Evolutionary conservation across 2,113 vertebrate genomes (phyloP), one percentile per base, ranked within the genome.

Genomic region (Puntigrus tetrazona): DNA sequence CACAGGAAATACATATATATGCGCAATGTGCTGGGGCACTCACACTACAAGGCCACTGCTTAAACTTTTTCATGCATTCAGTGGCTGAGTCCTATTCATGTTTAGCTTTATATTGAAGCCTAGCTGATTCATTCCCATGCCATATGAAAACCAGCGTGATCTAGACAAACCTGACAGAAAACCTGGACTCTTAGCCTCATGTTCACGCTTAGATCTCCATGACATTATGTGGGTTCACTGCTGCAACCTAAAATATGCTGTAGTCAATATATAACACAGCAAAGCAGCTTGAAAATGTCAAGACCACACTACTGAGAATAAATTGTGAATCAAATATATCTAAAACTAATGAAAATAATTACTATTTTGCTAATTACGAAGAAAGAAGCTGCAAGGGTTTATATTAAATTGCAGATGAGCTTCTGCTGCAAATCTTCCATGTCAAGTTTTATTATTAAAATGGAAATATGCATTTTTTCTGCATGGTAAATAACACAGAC

Each of bases 141-240:
- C 10, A 34, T 65, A 65, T 65, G 29, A 34, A 65, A 34, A 7
- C 1, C 29, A 65, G 29, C 3, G 6, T 34, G 57, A 59, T 61
- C 25, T 25, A 61, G 2, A 65, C 8, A 16, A 34, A 65, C 3
- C 27, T 20, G 63, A 34, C 29, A 65, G 63, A 27, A 65, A 65
- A 31, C 63, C 14, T 65, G 63, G 6, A 20, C 27, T 65, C 63
- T 31, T 29, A 31, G 29, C 29, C 63, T 65, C 63, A 18, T 29
- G 29, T 31, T 65, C 27, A 65, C 29, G 3, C 29, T 34, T 34
- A 7, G 29, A 31, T 9, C 61, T 34, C 29, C 8, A 29, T 65
- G 63, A 65, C 63, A 65, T 65, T 63, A 65, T 29, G 61, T 65
- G 61, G 27, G 61, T 18, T 31, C 27, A 65, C 61, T 65, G 61